phyloP scores from a whole-genome alignment of 92 coral and sea anemone species.

The Nematostella vectensis region DNA sequence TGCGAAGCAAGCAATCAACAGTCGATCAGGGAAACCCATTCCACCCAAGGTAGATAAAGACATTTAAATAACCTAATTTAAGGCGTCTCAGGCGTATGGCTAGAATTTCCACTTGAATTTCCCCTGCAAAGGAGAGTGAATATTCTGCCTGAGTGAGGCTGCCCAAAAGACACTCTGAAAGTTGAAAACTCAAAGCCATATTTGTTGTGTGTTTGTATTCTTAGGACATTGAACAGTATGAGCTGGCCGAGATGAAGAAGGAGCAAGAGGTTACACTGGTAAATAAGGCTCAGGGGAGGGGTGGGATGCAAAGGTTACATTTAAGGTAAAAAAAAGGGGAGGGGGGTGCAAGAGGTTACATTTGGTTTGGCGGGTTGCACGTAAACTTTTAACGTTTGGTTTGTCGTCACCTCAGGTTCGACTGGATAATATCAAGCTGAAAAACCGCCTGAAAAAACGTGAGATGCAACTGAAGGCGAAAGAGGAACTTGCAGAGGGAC shows the following conservation, averaged over 20 bases:
- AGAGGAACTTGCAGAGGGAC: conserved; percentile 98
- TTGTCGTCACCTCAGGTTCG: conserved; percentile 72
- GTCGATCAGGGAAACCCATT: conserved; percentile 90
- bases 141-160: too few relatives aligned
- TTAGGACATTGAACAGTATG: conserved; percentile 92
- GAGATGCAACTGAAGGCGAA: conserved; percentile 98
- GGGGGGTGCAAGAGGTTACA: too few relatives aligned
- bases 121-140: too few relatives aligned
- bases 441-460: conserved; percentile 89
- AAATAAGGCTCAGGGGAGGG: neutral
- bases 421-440: conserved; percentile 87
- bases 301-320: too few relatives aligned
- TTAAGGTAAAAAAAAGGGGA: too few relatives aligned
- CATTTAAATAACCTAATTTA: too few relatives aligned
- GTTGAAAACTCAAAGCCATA: too few relatives aligned
- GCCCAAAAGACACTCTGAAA: too few relatives aligned
- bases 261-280: conserved; percentile 95
- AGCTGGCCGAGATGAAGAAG: conserved; percentile 67
- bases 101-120: neutral
- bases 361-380: too few relatives aligned
- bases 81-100: neutral
- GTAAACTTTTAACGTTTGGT: too few relatives aligned
- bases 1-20: conserved; percentile 92
- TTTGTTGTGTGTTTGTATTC: too few relatives aligned
- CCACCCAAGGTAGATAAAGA: conserved; percentile 79